A percentile compares a stretch with the other conserved stretches of the same genome.
These are phyloP conservation scores for Mus minutoides DNA, from an alignment of 2,797 vertebrate genomes.

Conservation along the genomic window DNA sequence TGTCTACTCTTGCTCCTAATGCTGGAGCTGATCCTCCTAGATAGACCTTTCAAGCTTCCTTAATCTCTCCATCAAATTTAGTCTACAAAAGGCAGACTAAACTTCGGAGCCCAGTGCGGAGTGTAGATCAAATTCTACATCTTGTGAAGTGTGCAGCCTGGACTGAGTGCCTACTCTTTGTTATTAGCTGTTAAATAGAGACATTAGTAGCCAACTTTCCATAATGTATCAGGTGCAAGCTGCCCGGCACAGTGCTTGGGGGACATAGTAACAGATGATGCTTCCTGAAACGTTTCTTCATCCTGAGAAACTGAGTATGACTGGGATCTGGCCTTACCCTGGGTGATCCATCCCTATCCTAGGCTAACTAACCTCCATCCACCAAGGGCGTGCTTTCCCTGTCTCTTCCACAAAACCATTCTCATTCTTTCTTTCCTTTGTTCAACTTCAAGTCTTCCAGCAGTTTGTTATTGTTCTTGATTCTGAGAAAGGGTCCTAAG, in stretches of 20 bases:
- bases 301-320: neutral
- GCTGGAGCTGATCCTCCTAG: neutral
- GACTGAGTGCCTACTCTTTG: neutral
- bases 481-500: neutral
- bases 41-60: neutral
- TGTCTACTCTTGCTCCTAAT: too few relatives aligned
- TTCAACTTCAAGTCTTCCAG: neutral
- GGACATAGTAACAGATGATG: neutral
- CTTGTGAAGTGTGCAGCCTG: neutral
- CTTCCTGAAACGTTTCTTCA: neutral
- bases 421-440: neutral
- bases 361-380: neutral
- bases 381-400: neutral
- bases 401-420: neutral
- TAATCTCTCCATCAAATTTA: neutral
- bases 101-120: neutral
- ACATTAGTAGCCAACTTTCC: neutral
- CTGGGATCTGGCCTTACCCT: neutral
- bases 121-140: neutral
- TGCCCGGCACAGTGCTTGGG: neutral
- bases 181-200: neutral
- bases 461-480: too few relatives aligned
- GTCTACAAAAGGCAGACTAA: neutral
- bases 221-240: neutral
- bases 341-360: too few relatives aligned